Percentiles rank a stretch among this genome's conserved stretches.
Evolutionary conservation across 2,113 vertebrate genomes (phyloP).

Genomic region (Lamprologus speciosus): DNA sequence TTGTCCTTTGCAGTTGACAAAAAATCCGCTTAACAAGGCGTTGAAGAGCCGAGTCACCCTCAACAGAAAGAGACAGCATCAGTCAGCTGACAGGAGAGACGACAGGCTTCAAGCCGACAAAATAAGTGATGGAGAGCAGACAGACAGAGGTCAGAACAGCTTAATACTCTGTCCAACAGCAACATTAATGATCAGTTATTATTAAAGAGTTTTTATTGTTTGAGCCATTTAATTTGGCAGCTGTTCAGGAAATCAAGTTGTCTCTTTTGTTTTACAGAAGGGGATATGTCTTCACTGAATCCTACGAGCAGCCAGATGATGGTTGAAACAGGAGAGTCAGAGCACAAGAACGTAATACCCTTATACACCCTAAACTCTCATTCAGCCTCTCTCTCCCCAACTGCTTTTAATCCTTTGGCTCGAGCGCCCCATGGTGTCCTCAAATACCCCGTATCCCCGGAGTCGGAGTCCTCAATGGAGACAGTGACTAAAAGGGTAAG

Average conservation of each 20-base stretch:
- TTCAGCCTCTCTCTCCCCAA: not conserved
- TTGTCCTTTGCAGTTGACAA: constrained; percentile 6
- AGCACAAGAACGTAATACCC: not conserved
- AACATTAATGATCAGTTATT: not conserved
- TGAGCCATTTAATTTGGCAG: not conserved
- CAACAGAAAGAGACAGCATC: constrained; percentile 62
- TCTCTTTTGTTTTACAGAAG: not conserved
- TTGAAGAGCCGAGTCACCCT: not conserved
- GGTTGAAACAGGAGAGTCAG: not conserved
- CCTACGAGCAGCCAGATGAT: not conserved
- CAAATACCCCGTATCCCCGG: constrained; percentile 22
- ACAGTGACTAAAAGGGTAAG: constrained; percentile 63
- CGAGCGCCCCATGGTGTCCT: constrained; percentile 34
- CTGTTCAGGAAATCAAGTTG: not conserved
- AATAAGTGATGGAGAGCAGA: not conserved
- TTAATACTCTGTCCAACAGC: not conserved
- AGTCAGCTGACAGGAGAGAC: not conserved
- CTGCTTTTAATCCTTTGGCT: not conserved
- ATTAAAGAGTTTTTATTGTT: not conserved
- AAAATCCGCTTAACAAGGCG: not conserved
- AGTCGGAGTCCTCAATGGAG: constrained; percentile 44
- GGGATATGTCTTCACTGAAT: not conserved
- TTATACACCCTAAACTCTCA: not conserved
- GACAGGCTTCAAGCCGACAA: not conserved
- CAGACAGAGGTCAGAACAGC: not conserved